Base-by-base conservation (phyloP, 2,797 vertebrate genomes). In the Helarctos malayanus region DNA sequence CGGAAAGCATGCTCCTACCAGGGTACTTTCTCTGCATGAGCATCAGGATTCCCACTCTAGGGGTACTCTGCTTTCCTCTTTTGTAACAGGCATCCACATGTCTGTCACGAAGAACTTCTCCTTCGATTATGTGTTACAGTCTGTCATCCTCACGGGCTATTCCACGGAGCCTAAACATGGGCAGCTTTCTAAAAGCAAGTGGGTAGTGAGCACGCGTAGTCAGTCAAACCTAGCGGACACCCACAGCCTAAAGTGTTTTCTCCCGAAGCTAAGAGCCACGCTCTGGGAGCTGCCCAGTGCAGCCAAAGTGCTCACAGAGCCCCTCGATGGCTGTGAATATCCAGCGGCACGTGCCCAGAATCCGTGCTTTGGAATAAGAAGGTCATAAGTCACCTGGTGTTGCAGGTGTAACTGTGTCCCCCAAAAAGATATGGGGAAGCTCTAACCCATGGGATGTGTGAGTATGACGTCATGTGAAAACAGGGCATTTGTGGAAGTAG, bases 21-120 rank as follows among this genome's bases (percentile, higher is more conserved):
- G 63, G 49, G 56, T 59, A 52, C 54, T 63, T 90, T 79, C 25
- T 63, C 23, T 85, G 71, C 84, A 94, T 7, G 83, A 86, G n/a
- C 29, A 88, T 29, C 38, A 92, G 29, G 68, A 49, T 93, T 89
- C 68, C 68, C 90, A 54, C 45, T 92, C 98, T 75, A 73, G 32
- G 54, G 75, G 57, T 90, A 92, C 21, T 11, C 90, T 3, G 32
- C n/a, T 47, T 61, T 76, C 61, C 49, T 84, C 56, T 45, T 94
- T 94, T 96, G 94, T 95, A 97, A 98, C 92, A 52, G 69, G 81
- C 54, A 83, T 29, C 97, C 88, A 97, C 90, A 92, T 38, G 68
- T 75, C 94, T 89, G 85, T 69, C 96, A 95, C 94, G 95, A 96
- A 96, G 78, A 97, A 63, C 93, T 97, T 97, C 85, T 95, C 91